Percentiles rank a stretch among this genome's conserved stretches.
Evolutionary conservation across 2,888 invertebrate genomes (phyloP).

Genomic region (Emmelina monodactyla): DNA sequence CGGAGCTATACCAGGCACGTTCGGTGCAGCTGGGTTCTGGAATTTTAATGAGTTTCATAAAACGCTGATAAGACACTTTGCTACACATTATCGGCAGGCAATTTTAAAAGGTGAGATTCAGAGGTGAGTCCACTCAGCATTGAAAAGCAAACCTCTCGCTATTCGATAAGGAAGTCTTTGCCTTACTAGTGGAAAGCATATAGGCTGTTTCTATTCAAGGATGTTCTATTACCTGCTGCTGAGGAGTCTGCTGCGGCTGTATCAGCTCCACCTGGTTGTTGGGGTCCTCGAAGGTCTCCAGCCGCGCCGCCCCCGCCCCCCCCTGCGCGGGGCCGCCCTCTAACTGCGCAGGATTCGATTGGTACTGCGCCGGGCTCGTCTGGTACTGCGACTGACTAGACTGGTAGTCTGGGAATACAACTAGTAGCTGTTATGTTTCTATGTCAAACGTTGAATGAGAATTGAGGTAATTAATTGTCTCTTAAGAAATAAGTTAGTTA

Average conservation of each 20-base stretch:
- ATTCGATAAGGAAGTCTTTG: no score
- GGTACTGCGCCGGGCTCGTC: slow-evolving; percentile 26
- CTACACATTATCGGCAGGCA: no score
- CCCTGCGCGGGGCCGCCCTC: no score
- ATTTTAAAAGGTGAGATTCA: no score
- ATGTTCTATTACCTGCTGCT: slow-evolving; percentile 35
- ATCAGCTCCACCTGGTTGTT: slow-evolving; percentile 56
- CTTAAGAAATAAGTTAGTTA: not conserved
- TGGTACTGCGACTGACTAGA: slow-evolving; percentile 13
- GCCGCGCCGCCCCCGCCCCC: slow-evolving; percentile 25
- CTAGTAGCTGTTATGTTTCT: not conserved
- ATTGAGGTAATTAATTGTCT: not conserved
- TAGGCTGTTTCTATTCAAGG: not conserved
- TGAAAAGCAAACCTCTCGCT: no score
- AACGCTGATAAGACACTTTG: no score
- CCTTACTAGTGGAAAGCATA: not conserved
- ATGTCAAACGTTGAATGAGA: not conserved
- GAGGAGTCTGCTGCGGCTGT: slow-evolving; percentile 47
- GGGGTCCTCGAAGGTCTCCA: slow-evolving; percentile 51
- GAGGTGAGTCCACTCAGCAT: no score
- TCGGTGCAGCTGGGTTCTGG: slow-evolving; percentile 42
- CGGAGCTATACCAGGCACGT: slow-evolving; percentile 42
- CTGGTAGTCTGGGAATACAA: not conserved
- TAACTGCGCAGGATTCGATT: no score
- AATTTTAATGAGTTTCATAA: no score